Evolutionary conservation across 1,140 invertebrate species (phyloP).

Genomic region (Drosophila ironensis): DNA sequence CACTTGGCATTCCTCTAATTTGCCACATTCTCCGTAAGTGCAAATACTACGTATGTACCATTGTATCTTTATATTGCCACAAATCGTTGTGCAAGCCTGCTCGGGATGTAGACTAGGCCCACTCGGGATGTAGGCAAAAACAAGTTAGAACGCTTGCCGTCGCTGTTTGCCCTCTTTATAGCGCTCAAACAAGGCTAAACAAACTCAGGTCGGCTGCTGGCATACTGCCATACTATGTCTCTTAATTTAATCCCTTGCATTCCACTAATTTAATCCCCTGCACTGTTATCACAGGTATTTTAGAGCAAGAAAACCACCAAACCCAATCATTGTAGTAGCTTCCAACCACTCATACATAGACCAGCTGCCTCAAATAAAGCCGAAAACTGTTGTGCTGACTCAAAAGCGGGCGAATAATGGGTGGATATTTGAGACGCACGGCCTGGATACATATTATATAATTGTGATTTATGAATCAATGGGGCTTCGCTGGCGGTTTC

Average conservation of each 20-base stretch:
- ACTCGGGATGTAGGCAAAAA: slow-evolving; percentile 1
- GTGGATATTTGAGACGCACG: slow-evolving; percentile 40
- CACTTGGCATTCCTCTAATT: slow-evolving; percentile 24
- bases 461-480: slow-evolving; percentile 13
- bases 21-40: slow-evolving; percentile 26
- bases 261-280: not conserved
- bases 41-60: not conserved
- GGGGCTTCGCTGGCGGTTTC: slow-evolving; percentile 10
- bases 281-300: no score
- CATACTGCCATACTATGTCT: not conserved
- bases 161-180: slow-evolving; percentile 17
- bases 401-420: slow-evolving; percentile 29
- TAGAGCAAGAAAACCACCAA: no score
- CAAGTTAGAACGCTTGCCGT: slow-evolving; percentile 6
- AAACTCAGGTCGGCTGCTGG: not conserved
- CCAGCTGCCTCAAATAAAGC: no score
- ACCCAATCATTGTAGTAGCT: no score
- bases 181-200: slow-evolving; percentile 16
- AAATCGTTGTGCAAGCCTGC: slow-evolving; percentile 10
- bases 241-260: not conserved
- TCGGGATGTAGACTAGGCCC: slow-evolving; percentile 14
- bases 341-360: no score
- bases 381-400: slow-evolving; percentile 6
- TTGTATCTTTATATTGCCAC: not conserved
- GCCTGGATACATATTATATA: slow-evolving; percentile 39